Conservation (phyloP, 1,140 invertebrate genomes). For the Plodia interpunctella region DNA sequence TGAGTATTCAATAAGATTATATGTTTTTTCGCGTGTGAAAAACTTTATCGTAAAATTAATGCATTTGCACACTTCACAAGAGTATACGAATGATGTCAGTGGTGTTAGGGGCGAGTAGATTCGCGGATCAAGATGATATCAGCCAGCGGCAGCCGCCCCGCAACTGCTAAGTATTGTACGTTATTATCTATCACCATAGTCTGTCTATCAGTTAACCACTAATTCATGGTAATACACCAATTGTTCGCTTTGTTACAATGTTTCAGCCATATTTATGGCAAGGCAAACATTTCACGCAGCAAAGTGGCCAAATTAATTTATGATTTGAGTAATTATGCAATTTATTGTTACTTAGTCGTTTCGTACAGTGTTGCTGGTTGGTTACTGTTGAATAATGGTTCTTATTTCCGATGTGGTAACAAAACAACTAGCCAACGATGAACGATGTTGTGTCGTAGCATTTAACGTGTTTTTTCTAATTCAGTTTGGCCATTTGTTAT, state of each 20-base stretch:
- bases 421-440: no score
- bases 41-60: no score
- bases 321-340: background rate
- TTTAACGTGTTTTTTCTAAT: no score
- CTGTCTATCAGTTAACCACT: conserved; percentile 59
- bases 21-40: background rate
- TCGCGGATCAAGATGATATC: conserved; percentile 65
- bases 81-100: conserved; percentile 18
- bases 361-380: no score
- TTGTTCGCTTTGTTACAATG: conserved; percentile 39
- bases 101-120: conserved; percentile 30
- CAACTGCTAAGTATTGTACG: background rate
- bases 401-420: background rate
- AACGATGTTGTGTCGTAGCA: no score
- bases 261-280: conserved; percentile 5
- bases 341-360: no score
- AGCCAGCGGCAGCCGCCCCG: conserved; percentile 20
- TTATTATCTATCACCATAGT: conserved; percentile 2
- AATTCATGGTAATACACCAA: conserved; percentile 56
- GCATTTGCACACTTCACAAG: background rate
- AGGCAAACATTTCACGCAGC: conserved; percentile 4
- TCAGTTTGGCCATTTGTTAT: no score
- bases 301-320: background rate
- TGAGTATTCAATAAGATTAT: no score
- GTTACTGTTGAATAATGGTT: background rate